A percentile compares a stretch with the other conserved stretches of the same genome.
These are phyloP conservation scores for Brachypalpus laphriformis DNA, from an alignment of 2,888 invertebrate genomes.

Conservation along the genomic window DNA sequence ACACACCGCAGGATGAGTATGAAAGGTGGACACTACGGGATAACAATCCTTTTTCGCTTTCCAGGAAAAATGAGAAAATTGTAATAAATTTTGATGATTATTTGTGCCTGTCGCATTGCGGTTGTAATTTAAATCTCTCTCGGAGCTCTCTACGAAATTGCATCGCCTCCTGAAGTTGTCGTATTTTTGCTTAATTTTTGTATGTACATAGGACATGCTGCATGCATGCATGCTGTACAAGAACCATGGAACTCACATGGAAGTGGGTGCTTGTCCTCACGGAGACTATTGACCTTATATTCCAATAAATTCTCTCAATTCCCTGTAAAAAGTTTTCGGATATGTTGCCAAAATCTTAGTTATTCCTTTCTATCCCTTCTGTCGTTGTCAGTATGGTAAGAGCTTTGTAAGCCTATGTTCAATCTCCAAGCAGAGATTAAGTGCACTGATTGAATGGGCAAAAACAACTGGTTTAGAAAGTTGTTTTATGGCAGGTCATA, in stretches of 20 bases:
- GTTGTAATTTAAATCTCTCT: constrained; percentile 75
- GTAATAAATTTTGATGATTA: constrained; percentile 74
- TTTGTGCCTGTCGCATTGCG: constrained; percentile 76
- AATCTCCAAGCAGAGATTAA: constrained; percentile 57
- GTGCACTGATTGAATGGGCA: constrained; percentile 54
- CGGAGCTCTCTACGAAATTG: constrained; percentile 68
- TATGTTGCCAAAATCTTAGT: constrained; percentile 56
- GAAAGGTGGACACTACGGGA: constrained; percentile 44
- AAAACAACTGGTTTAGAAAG: constrained; percentile 45
- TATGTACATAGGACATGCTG: constrained; percentile 53
- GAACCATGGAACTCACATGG: constrained; percentile 19
- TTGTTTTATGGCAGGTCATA: constrained; percentile 47
- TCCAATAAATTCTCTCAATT: constrained; percentile 54
- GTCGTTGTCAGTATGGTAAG: constrained; percentile 9
- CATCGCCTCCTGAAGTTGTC: constrained; percentile 46
- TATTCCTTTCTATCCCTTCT: constrained; percentile 33
- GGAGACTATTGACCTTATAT: constrained; percentile 46
- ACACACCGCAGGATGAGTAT: constrained; percentile 29
- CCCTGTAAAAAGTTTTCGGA: constrained; percentile 21
- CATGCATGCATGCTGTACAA: constrained; percentile 50
- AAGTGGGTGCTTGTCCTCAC: constrained; percentile 65
- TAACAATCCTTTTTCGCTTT: constrained; percentile 65
- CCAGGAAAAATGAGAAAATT: constrained; percentile 54
- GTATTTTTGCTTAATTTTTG: constrained; percentile 44
- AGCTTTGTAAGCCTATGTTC: constrained; percentile 44